A percentile compares a stretch with the other conserved stretches of the same genome.
These are phyloP conservation scores for Hololepta plana DNA, from an alignment of 2,888 invertebrate species.

Conservation along the genomic window DNA sequence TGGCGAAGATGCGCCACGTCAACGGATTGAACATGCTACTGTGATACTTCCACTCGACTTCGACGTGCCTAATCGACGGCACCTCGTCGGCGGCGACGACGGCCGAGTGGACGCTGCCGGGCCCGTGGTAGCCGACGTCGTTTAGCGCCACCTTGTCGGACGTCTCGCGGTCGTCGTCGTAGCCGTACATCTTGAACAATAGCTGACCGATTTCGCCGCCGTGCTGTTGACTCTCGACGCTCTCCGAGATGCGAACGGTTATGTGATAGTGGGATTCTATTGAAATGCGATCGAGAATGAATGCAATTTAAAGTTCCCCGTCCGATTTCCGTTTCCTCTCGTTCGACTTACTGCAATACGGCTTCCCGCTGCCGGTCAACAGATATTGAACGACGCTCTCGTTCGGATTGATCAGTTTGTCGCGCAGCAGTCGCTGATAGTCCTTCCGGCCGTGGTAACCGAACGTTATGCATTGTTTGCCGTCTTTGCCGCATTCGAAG, in stretches of 20 bases:
- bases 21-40: constrained; percentile 64
- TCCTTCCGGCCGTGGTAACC: constrained; percentile 40
- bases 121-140: constrained; percentile 40
- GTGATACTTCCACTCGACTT: constrained; percentile 63
- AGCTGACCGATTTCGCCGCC: constrained; percentile 67
- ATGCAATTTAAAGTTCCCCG: constrained; percentile 1
- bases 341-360: constrained; percentile 56
- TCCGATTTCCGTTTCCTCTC: neutral
- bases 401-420: constrained; percentile 29
- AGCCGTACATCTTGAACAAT: constrained; percentile 44
- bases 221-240: constrained; percentile 48
- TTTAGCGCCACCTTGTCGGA: constrained; percentile 18
- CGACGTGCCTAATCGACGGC: constrained; percentile 41
- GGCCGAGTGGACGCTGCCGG: constrained; percentile 47
- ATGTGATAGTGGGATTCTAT: constrained; percentile 65
- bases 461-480: constrained; percentile 49
- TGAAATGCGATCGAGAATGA: constrained; percentile 11
- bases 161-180: constrained; percentile 32
- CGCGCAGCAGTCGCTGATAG: constrained; percentile 31
- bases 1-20: constrained; percentile 62
- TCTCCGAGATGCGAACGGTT: constrained; percentile 53
- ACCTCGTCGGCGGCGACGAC: constrained; percentile 50
- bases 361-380: constrained; percentile 47
- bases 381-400: constrained; percentile 46
- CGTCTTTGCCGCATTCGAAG: constrained; percentile 44